Base-by-base conservation (phyloP, 1,140 invertebrate species). In the Aphaenogaster floridana region DNA sequence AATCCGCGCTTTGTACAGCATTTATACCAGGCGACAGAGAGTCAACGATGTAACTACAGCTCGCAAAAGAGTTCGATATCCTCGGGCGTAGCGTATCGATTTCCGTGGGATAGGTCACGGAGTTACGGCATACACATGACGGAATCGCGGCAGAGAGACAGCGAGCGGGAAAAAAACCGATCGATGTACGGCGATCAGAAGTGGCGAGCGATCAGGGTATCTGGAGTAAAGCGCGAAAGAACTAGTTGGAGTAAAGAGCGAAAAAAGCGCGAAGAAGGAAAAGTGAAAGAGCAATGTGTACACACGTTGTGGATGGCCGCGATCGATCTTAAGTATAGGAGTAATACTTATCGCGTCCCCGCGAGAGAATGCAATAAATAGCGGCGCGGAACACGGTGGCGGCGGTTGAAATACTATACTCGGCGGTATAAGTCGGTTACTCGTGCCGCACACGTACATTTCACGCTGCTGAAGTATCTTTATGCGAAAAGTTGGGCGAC, bases 41-140 rank as follows among this genome's bases (percentile, higher is more conserved):
- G 54, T 72, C 69, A 71, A 50, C 88, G 64, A 87, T 85, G 88
- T 63, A 78, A 78, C 85, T 87, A 87, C 17, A 71, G 78, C 72
- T 87, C 80, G 89, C 52, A 42, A 80, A 91, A 89, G 90, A 91
- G 89, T 91, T 91, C 90, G 90, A 89, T 91, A 91, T 91, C 89
- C 90, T 89, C 90, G 68, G 63, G 85, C 79, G 45, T 79, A 66
- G 59, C 69, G 28, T 91, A 91, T 91, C 90, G 89, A 91, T 91
- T 91, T 91, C 74, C 87, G 79, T 87, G 84, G 86, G 90, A 91
- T 91, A 87, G 90, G 90, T 91, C 84, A 80, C 79, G 77, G 79
- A 79, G 45, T 80, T 80, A 80, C 28, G 66, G 74, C 21, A 52
- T 57, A 57, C 50, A 57, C 69, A 54, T 76, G 81, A 84, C 84